Base-by-base conservation (phyloP, 1,140 invertebrate genomes). In the Asobara japonica region DNA sequence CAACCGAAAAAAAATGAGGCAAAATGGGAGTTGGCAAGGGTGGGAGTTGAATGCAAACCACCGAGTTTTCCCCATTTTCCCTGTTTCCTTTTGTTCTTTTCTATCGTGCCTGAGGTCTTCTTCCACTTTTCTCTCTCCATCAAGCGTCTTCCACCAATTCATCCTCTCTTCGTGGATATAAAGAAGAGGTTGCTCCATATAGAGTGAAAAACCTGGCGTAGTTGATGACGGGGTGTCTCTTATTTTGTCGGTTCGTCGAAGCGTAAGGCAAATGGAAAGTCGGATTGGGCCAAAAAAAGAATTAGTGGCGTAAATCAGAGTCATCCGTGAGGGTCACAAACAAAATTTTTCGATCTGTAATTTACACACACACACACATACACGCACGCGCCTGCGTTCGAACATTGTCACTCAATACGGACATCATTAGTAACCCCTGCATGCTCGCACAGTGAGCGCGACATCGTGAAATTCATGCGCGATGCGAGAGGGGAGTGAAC, bases 201-300 rank as follows among this genome's bases (percentile, higher is more conserved):
- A 22, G 18, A 27, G 18, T 56, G 51, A 56, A 56, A 56, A 56
- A 56, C 25, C 51, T 56, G 51, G 51, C 51, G 18, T 18, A 56
- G 20, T 56, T 56, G 51, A 56, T 56, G 51, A 22, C 8, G 51
- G 51, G 18, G 51, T 56, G 51, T 56, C 51, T 56, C 51, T 56
- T 56, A 56, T 56, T 56, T 56, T 56, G 51, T 56, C 51, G 51
- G 51, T 25, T 56, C 51, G 22, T 56, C 51, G 51, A 56, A 56
- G 51, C 51, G 51, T 56, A 56, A 56, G 51, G 51, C 20, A 56
- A 56, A 56, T 56, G 51, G 51, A 56, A 56, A 56, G 20, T n/a
- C n/a, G n/a, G n/a, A n/a, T n/a, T n/a, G n/a, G n/a, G n/a, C n/a
- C n/a, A n/a, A n/a, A n/a, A n/a, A n/a, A n/a, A n/a, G n/a, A n/a